Conservation (phyloP, 30 jellyfish, hydroid and myxozoan species). For the Hydra vulgaris region DNA sequence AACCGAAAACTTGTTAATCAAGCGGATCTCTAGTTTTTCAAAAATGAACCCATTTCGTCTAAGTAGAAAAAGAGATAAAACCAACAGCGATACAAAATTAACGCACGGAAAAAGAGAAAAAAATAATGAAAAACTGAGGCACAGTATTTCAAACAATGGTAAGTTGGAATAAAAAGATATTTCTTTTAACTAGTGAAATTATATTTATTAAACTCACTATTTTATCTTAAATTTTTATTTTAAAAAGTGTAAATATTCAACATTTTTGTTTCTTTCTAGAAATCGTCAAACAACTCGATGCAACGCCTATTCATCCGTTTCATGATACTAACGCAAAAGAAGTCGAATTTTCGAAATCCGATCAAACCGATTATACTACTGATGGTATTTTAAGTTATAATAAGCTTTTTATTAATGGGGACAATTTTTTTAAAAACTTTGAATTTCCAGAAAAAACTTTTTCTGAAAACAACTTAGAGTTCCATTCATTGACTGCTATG, state of each 20-base stretch:
- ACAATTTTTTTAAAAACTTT: not conserved
- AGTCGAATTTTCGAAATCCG: not conserved
- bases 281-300: not conserved
- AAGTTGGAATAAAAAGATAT: not conserved
- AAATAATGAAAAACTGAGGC: not conserved
- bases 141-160: not conserved
- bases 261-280: not conserved
- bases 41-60: not conserved
- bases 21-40: not conserved
- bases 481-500: not conserved
- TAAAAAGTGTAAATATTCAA: too few species aligned
- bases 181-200: not conserved
- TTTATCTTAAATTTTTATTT: not conserved
- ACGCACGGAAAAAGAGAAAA: not conserved
- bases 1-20: too few species aligned
- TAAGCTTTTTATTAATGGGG: not conserved
- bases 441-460: not conserved
- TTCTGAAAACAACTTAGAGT: not conserved
- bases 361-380: not conserved
- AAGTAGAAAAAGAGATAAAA: not conserved
- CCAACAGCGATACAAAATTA: not conserved
- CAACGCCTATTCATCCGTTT: not conserved
- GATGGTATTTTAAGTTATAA: not conserved
- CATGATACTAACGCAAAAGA: not conserved
- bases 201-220: not conserved